A percentile compares a stretch with the other conserved stretches of the same genome.
Evolutionary conservation across 2,888 invertebrate species (phyloP).

Genomic region (Operophtera brumata): DNA sequence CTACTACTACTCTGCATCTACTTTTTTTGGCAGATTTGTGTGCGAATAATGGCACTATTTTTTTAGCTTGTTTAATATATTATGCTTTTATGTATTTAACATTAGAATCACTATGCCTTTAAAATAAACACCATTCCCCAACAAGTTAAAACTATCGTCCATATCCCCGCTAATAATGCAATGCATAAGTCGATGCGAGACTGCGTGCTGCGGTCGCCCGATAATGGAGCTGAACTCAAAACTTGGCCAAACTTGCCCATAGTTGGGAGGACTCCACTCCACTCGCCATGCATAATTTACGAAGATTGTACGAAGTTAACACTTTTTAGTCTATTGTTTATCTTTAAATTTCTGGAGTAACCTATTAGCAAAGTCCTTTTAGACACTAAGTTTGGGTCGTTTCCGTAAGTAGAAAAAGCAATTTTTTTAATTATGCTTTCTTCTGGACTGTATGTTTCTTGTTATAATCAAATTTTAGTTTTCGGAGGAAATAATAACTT

Average conservation of each 20-base stretch:
- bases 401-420: neutral
- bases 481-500: neutral
- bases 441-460: neutral
- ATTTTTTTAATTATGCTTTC: neutral
- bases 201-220: constrained; percentile 26
- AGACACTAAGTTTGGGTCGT: neutral
- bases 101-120: no score
- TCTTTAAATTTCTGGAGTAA: neutral
- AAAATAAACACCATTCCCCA: no score
- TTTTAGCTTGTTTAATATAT: neutral
- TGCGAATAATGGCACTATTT: no score
- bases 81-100: no score
- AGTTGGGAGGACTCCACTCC: constrained; percentile 36
- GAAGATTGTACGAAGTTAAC: constrained; percentile 32
- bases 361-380: neutral
- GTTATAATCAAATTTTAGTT: neutral
- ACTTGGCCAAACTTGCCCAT: constrained; percentile 21
- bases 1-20: no score
- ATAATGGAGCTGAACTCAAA: constrained; percentile 43
- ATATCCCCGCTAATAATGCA: constrained; percentile 9
- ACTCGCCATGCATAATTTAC: constrained; percentile 29
- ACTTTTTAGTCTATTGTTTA: constrained; percentile 27
- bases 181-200: constrained; percentile 6
- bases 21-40: no score
- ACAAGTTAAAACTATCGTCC: constrained; percentile 7